Base-by-base conservation (phyloP, 2,888 invertebrate species). In the Trichopria drosophilae region DNA sequence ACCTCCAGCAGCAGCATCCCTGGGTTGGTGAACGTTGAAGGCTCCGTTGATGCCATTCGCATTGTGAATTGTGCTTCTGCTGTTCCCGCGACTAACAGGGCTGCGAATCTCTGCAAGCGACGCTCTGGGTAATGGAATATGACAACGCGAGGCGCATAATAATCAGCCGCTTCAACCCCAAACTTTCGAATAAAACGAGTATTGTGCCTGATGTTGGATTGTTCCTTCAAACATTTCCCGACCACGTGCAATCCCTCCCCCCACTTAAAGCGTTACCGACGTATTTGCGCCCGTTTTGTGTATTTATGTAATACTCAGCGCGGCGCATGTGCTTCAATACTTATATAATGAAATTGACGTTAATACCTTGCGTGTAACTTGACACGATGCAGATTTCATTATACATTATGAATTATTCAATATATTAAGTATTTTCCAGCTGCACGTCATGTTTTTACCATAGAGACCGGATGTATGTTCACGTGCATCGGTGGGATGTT, bases 111-210 rank as follows among this genome's bases (percentile, higher is more conserved):
- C 68, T 70, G 71, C 68, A 70, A 65, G 65, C 68, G 71, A 70
- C 71, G 68, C 67, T 64, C 58, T 57, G 60, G 53, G 60, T 71
- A 70, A 72, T 71, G 68, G 71, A 69, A 72, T 68, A 71, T 70
- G 71, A 71, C 69, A 69, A 66, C 66, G 64, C 57, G 60, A 59
- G 60, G 63, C 59, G 69, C 67, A 68, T 70, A 68, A 70, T 71
- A 69, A 69, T 69, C 67, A 67, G 60, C 63, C 60, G 57, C 58
- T 62, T 59, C 61, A 19, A 15, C 28, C 53, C 59, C 52, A 48
- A 70, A 70, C 70, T 70, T 69, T 60, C 60, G 57, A 59, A 63
- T 66, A 66, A 67, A 68, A 71, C 66, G 62, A 60, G 62, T 57
- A 64, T 68, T 68, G 67, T 61, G 59, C 59, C 48, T 66, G 67